phyloP scores from a whole-genome alignment of 2,797 vertebrate genomes.

The Galaxias olidus region DNA sequence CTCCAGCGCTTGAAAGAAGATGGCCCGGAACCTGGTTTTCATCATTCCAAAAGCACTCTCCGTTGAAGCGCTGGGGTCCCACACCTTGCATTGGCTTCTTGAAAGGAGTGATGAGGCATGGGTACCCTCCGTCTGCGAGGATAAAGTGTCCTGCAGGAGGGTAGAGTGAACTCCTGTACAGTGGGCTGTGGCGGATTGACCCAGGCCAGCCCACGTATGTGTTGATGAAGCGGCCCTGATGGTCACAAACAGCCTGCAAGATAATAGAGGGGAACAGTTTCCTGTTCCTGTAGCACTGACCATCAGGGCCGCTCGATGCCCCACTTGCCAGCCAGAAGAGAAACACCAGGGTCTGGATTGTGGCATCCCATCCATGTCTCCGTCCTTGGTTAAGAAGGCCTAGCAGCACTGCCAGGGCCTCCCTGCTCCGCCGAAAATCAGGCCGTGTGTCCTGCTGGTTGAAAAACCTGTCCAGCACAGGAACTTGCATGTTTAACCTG shows the following conservation, averaged over 20 bases:
- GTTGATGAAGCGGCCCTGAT: constrained; percentile 6
- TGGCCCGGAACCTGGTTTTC: constrained; percentile 8
- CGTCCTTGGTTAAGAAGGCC: background rate
- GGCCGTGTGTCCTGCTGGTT: constrained; percentile 5
- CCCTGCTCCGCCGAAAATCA: constrained; percentile 4
- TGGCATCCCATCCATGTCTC: constrained; percentile 11
- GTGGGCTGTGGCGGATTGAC: constrained; percentile 1
- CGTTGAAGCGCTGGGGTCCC: constrained; percentile 11
- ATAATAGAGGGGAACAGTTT: background rate
- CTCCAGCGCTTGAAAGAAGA: constrained; percentile 13
- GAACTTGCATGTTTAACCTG: background rate
- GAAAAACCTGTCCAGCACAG: constrained; percentile 8
- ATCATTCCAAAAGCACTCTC: constrained; percentile 14
- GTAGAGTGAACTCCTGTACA: background rate
- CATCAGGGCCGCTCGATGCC: constrained; percentile 11
- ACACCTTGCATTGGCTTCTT: constrained; percentile 9
- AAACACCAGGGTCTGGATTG: constrained; percentile 13
- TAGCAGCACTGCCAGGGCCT: background rate
- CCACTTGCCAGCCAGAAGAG: constrained; percentile 22
- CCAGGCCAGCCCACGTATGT: background rate
- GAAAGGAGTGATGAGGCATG: constrained; percentile 18
- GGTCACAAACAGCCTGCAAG: constrained; percentile 15
- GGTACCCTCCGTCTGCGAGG: background rate
- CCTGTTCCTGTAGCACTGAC: constrained; percentile 12
- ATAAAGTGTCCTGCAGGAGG: constrained; percentile 11